A percentile compares a stretch with the other conserved stretches of the same genome.
Evolutionary conservation across 2,113 vertebrate genomes (phyloP).

Genomic region (Vidua chalybeata): DNA sequence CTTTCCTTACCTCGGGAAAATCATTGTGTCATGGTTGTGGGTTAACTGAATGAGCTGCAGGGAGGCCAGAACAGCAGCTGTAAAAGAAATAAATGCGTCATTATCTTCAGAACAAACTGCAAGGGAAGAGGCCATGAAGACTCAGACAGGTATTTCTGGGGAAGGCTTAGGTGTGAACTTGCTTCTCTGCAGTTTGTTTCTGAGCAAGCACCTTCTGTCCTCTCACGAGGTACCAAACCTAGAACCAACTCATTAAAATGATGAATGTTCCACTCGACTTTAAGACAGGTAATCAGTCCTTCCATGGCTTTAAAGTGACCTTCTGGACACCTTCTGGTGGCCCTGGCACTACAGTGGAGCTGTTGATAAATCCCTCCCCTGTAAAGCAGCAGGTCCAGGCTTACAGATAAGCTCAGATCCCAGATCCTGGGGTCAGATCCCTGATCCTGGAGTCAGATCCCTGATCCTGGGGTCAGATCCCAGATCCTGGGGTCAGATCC

Average conservation of each 20-base stretch:
- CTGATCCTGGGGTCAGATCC: too few relatives aligned
- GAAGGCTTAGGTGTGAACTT: background rate
- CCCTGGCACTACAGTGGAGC: background rate
- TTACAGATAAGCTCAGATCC: background rate
- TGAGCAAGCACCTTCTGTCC: background rate
- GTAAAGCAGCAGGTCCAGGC: background rate
- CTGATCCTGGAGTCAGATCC: background rate
- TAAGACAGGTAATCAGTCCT: accelerated
- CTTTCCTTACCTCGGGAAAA: background rate
- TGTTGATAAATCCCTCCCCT: background rate
- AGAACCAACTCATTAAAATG: background rate
- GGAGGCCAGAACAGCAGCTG: background rate
- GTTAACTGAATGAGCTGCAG: background rate
- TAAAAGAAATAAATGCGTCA: background rate
- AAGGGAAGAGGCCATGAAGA: background rate
- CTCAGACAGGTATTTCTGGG: background rate
- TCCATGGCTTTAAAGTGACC: background rate
- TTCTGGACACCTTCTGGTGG: background rate
- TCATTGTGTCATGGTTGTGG: accelerated
- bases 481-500: too few relatives aligned
- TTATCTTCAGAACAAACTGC: background rate
- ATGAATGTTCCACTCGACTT: accelerated
- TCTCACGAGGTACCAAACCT: background rate
- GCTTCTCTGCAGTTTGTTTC: background rate
- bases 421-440: too few relatives aligned